Percentiles rank a stretch among this genome's conserved stretches.
These are phyloP conservation scores for Cettia cetti DNA, from an alignment of 2,113 vertebrate genomes.

Conservation along the genomic window DNA sequence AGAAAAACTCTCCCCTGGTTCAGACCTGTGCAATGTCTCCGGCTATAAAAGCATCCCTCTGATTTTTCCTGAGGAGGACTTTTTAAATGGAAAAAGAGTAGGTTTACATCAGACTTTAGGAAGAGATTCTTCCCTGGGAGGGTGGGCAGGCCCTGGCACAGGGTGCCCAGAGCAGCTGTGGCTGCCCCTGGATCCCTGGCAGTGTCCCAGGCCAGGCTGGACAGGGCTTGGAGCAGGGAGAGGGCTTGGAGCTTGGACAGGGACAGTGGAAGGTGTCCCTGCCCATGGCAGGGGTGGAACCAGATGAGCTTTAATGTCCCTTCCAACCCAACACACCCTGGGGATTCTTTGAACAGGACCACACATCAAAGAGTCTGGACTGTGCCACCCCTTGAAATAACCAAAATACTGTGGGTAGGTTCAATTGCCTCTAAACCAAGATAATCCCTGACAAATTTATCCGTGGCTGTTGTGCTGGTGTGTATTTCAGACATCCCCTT, in stretches of 20 bases:
- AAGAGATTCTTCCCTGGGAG: background rate
- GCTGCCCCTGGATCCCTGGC: background rate
- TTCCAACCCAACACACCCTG: background rate
- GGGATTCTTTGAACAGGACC: background rate
- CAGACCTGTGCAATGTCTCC: background rate
- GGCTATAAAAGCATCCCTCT: background rate
- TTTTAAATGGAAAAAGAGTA: background rate
- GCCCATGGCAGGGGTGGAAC: accelerated
- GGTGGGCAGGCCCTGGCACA: accelerated
- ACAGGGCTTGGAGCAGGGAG: accelerated
- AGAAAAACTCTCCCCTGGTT: background rate
- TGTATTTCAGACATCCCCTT: background rate
- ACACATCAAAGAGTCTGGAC: background rate
- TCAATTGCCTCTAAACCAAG: background rate
- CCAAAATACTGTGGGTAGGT: background rate
- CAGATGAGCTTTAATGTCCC: accelerated
- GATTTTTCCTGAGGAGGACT: background rate
- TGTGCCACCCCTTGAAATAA: background rate
- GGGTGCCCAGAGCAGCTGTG: background rate
- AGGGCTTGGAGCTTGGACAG: accelerated
- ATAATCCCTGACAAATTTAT: background rate
- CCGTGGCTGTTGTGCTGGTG: background rate
- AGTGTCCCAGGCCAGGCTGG: background rate
- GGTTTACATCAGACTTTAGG: background rate
- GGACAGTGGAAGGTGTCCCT: background rate